Percentiles rank a stretch among this genome's conserved stretches.
phyloP scores from a whole-genome alignment of 1,140 invertebrate species.

The Drosophila sturtevanti region DNA sequence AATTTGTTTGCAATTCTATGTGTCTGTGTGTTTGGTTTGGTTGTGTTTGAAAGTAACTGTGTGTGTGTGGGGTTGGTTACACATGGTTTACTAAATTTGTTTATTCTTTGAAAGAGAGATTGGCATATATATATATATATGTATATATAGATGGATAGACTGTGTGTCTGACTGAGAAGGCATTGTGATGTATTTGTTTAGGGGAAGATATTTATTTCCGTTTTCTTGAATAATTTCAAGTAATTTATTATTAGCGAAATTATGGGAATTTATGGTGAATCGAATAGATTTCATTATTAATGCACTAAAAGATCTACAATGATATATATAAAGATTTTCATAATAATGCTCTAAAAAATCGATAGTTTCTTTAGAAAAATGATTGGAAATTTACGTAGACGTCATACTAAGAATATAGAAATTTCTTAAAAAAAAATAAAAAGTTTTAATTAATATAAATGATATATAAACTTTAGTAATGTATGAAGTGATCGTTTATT shows the following conservation, averaged over 20 bases:
- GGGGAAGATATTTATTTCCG: conserved; percentile 28
- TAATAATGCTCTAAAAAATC: no score
- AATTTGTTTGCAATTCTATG: conserved; percentile 73
- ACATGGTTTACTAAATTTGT: conserved; percentile 6
- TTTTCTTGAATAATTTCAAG: conserved; percentile 40
- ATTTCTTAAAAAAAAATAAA: no score
- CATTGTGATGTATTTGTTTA: conserved; percentile 23
- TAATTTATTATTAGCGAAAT: conserved; percentile 37
- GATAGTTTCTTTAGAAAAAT: no score
- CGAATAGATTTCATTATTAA: not conserved
- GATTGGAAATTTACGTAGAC: no score
- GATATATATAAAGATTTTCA: not conserved
- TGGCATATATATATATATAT: no score
- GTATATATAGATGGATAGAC: no score
- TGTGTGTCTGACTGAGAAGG: not conserved
- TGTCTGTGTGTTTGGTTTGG: not conserved
- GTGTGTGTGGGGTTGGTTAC: not conserved
- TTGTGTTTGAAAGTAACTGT: no score
- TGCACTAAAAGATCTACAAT: not conserved
- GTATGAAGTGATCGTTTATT: no score
- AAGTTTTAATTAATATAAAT: no score
- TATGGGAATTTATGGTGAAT: conserved; percentile 5
- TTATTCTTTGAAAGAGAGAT: not conserved
- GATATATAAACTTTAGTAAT: no score
- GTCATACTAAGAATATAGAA: not conserved